Conservation (phyloP, 2,797 vertebrate species). For the Xenentodon cancila region DNA sequence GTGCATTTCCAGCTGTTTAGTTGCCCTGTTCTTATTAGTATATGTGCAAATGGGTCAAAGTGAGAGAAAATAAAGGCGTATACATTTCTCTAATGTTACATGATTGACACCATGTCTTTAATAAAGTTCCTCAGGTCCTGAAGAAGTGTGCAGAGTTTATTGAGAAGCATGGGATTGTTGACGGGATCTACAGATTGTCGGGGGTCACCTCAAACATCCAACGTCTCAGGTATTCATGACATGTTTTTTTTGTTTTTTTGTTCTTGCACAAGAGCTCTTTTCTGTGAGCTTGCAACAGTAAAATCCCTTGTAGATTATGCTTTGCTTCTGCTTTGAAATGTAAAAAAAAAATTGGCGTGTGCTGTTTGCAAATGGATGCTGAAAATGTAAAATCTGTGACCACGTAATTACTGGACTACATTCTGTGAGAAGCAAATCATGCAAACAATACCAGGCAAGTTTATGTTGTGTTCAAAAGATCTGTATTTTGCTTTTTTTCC, state of each 20-base stretch:
- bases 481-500: not conserved
- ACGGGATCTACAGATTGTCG: conserved; percentile 96
- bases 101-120: conserved; percentile 21
- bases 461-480: conserved; percentile 1
- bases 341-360: no score
- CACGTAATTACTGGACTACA: no score
- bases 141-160: conserved; percentile 97
- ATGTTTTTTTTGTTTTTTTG: not conserved
- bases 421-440: no score
- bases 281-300: not conserved
- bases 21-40: conserved; percentile 12
- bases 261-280: not conserved
- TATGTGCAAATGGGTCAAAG: not conserved
- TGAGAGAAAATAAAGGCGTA: not conserved
- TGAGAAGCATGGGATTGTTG: conserved; percentile 94
- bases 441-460: not conserved
- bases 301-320: not conserved
- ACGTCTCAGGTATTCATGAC: conserved; percentile 86
- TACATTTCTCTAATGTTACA: not conserved
- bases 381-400: no score
- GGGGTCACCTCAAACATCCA: conserved; percentile 98
- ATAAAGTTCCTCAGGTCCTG: conserved; percentile 92
- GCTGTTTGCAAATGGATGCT: not conserved
- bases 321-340: no score
- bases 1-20: conserved; percentile 37